Conservation (phyloP, 2,113 vertebrate species). For the Malurus elegans region DNA sequence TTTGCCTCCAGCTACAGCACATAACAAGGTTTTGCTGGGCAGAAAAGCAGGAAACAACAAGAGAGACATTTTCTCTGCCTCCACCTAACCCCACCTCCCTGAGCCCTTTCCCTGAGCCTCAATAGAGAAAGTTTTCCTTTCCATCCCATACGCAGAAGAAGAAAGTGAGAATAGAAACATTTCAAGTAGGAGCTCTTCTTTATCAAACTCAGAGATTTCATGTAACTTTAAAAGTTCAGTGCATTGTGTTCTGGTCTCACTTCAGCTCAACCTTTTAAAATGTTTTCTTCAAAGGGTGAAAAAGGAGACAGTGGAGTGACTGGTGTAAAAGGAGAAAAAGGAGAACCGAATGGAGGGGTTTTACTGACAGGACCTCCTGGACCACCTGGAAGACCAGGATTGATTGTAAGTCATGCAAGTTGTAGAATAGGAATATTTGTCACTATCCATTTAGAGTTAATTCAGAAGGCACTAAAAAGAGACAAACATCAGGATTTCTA, state of each 20-base stretch:
- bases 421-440: background rate
- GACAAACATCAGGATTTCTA: background rate
- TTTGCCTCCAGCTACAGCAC: background rate
- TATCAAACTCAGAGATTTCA: background rate
- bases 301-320: slow-evolving; percentile 75
- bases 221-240: background rate
- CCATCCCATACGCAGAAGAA: background rate
- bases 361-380: slow-evolving; percentile 78
- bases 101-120: background rate
- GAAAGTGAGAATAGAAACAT: background rate
- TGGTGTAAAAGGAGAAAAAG: slow-evolving; percentile 84
- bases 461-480: background rate
- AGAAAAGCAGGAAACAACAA: background rate
- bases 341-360: slow-evolving; percentile 69
- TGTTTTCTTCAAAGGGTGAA: slow-evolving; percentile 72
- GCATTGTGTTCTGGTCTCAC: background rate
- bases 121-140: background rate
- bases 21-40: background rate
- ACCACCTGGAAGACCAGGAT: slow-evolving; percentile 80
- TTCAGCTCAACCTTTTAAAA: background rate
- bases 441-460: background rate
- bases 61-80: background rate
- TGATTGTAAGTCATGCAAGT: slow-evolving; percentile 74
- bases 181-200: background rate
- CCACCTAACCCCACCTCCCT: background rate